Evolutionary conservation across 2,888 invertebrate species (phyloP), one percentile per base, ranked within the genome.

Genomic region (Tinea semifulvella): DNA sequence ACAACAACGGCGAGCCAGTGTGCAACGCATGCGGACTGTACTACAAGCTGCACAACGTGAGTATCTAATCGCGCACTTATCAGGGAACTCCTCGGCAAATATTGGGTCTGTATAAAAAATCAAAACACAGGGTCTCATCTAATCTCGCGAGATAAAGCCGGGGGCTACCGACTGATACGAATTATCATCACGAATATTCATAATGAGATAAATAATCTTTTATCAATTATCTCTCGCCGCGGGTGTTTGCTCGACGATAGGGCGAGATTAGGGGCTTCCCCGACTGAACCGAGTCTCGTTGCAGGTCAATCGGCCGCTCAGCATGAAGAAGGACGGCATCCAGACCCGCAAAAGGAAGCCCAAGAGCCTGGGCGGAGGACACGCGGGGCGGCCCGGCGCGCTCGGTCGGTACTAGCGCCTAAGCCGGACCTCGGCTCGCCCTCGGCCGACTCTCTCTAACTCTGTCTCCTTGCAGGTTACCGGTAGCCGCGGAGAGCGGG

Each of bases 21-120:
- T 98, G 98, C 80, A 98, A 98, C 76, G 98, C 98, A 16, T 98
- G 98, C 68, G 98, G 98, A 0, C 88, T 99, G 22, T 98, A 98
- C 81, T 94, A 84, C 82, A 94, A 94, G 79, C 82, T 94, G 53
- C 94, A 94, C 64, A 86, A 85, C 63, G 91, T 91, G 61, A 87
- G 77, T 76, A 76, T 77, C 76, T 75, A 76, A 75, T 75, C 75
- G 69, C 52, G 59, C 61, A 62, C 66, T 70, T 79, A 79, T 79
- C 79, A 65, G 77, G 79, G 76, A 74, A 79, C 79, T 79, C 79
- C 79, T 79, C 68, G 66, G 70, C 71, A 82, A 82, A 83, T 73
- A 83, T 72, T 67, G 68, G 68, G 61, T 57, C 68, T 63, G 69
- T 65, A 64, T 70, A 74, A 75, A 76, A 76, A 79, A 77, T 70